Evolutionary conservation across 2,797 vertebrate genomes (phyloP), one percentile per base, ranked within the genome.

Genomic region (Mus caroli): DNA sequence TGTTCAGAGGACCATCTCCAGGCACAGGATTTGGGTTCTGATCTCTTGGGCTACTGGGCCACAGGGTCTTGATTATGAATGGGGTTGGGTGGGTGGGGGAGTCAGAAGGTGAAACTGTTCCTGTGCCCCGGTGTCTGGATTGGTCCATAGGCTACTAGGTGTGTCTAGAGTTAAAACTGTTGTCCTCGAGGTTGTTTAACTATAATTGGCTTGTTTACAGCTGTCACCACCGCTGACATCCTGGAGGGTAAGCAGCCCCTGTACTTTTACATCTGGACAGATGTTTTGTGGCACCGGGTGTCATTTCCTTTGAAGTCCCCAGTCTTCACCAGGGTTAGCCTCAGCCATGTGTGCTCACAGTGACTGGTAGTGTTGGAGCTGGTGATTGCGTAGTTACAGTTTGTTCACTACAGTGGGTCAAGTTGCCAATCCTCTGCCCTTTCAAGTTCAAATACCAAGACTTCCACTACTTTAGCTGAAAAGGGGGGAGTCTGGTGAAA

Each of bases 341-440:
- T 5, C 26, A 5, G 7, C 31, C 46, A 50, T 0, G 0, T 54
- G n/a, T n/a, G 50, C 40, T 86, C 28, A 9, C 4, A 0, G 6
- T 40, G 34, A 54, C 82, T 17, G 6, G 31, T 64, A 87, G 46
- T 26, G 31, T 77, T 52, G 0, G 6, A 40, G 52, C 62, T 56
- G 37, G n/a, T 12, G 15, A 46, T 34, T 12, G 54, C 8, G 26
- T 67, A 11, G 37, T 67, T n/a, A 40, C 0, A 9, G 58, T 62
- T 89, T 95, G 80, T 37, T 7, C 46, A 54, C 52, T 6, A 2
- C 62, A 52, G 43, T 20, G 1, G 54, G 46, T 34, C 62, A 37
- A 37, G 24, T 19, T 62, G 13, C 4, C 54, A 67, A 6, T 9
- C 3, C 28, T 43, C 62, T 2, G 11, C 8, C 14, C 62, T 88